Base-by-base conservation (phyloP, 2,113 vertebrate genomes). In the Rhagologus leucostigma region DNA sequence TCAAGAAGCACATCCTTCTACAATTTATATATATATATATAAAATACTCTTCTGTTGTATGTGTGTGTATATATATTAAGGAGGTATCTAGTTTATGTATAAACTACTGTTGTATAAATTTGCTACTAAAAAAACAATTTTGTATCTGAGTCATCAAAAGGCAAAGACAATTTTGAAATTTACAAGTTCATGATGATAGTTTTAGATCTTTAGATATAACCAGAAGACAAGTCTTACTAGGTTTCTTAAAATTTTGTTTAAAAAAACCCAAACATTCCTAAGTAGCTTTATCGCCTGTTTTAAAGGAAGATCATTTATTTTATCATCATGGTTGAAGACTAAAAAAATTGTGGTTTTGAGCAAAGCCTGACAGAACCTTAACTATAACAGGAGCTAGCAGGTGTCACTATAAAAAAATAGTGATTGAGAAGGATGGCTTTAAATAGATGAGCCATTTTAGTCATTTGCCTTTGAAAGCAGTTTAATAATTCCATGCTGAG, bases 401-500 rank as follows among this genome's bases (percentile, higher is more conserved):
- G 85, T 96, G 91, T 89, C 67, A 96, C 42, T 84, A 77, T 91
- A 89, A 80, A 89, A 93, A 86, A 90, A 67, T 42, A 91, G 59
- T 70, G 96, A 97, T 97, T 83, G 95, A 97, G 96, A 92, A 90
- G 84, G 91, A 94, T 97, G 53, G 18, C 91, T 97, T 96, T 97
- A 98, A 98, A 97, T 97, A 98, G 97, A 97, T 95, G 90, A 97
- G 78, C 77, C 96, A 91, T 97, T 97, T 97, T 97, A 97, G 88
- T 97, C 85, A 95, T 95, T 97, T 96, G 95, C 96, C 80, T 97
- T 83, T 97, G 96, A 97, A 97, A 97, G 96, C 91, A 93, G 87
- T 97, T 98, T 98, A 97, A 97, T 97, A 98, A 96, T 98, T 98
- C 94, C 98, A 98, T 97, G 96, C 97, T 98, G 98, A 92, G 97